Conservation (phyloP, 2,113 vertebrate genomes). For the Pungitius pungitius region DNA sequence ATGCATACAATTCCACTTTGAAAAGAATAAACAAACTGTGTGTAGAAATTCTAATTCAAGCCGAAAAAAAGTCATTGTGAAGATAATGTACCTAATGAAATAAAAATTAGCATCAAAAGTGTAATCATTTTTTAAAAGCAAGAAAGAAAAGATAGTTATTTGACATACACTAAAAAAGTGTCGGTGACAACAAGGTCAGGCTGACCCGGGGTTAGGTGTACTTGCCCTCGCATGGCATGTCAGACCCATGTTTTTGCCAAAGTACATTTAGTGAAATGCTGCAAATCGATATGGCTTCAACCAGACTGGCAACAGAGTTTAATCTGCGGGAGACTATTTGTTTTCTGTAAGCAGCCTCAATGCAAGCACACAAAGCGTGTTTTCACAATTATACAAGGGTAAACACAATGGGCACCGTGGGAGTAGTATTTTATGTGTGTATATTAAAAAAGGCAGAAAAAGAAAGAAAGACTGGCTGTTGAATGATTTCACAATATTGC, state of each 20-base stretch:
- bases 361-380: not conserved
- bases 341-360: not conserved
- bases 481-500: not conserved
- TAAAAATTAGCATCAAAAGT: not conserved
- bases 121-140: not conserved
- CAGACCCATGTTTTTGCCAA: constrained; percentile 47
- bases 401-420: too few species aligned
- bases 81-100: not conserved
- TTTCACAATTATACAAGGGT: too few species aligned
- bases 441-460: not conserved
- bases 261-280: constrained; percentile 43
- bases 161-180: constrained; percentile 8
- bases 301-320: not conserved
- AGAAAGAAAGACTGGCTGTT: not conserved
- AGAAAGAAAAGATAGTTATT: not conserved
- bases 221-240: constrained; percentile 50
- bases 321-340: not conserved
- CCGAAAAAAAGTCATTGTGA: constrained; percentile 1
- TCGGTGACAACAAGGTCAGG: constrained; percentile 43
- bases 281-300: constrained; percentile 47
- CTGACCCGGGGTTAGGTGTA: constrained; percentile 48
- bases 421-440: not conserved
- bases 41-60: not conserved
- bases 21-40: not conserved
- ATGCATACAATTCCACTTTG: constrained; percentile 2